Conservation (phyloP, 2,797 vertebrate species). For the Argentina silus region DNA sequence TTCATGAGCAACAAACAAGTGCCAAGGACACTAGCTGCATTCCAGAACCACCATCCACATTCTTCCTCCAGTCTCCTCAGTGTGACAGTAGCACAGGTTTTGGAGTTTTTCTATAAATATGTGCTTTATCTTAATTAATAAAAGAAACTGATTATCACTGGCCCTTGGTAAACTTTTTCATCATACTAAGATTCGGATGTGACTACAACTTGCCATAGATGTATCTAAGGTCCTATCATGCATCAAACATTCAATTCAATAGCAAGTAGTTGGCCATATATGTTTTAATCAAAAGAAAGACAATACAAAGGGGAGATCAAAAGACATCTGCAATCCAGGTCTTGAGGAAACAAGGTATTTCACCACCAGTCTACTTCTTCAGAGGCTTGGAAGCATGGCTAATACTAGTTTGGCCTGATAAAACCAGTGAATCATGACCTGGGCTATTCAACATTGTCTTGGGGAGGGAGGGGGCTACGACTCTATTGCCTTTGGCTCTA, state of each 20-base stretch:
- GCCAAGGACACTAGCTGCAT: constrained; percentile 33
- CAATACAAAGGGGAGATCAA: not conserved
- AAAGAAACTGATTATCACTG: constrained; percentile 11
- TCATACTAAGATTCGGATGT: too few species aligned
- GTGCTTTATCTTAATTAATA: constrained; percentile 41
- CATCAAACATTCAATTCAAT: too few species aligned
- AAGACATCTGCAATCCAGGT: too few species aligned
- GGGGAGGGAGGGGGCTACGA: constrained; percentile 55
- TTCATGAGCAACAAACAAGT: constrained; percentile 36
- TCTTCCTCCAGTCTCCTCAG: constrained; percentile 19
- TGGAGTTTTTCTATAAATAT: constrained; percentile 31
- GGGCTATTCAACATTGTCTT: not conserved
- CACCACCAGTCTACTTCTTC: too few species aligned
- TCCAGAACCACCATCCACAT: constrained; percentile 28
- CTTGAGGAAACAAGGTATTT: too few species aligned
- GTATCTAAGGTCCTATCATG: too few species aligned
- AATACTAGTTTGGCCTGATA: too few species aligned
- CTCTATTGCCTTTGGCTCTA: constrained; percentile 73
- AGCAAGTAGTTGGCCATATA: not conserved
- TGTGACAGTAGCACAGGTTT: constrained; percentile 27
- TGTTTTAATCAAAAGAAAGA: constrained; percentile 20
- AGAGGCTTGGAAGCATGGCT: too few species aligned
- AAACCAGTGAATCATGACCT: not conserved
- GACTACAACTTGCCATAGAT: not conserved
- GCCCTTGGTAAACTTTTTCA: not conserved